A percentile compares a stretch with the other conserved stretches of the same genome.
phyloP scores from a whole-genome alignment of 2,113 vertebrate genomes.

The Clupea harengus region DNA sequence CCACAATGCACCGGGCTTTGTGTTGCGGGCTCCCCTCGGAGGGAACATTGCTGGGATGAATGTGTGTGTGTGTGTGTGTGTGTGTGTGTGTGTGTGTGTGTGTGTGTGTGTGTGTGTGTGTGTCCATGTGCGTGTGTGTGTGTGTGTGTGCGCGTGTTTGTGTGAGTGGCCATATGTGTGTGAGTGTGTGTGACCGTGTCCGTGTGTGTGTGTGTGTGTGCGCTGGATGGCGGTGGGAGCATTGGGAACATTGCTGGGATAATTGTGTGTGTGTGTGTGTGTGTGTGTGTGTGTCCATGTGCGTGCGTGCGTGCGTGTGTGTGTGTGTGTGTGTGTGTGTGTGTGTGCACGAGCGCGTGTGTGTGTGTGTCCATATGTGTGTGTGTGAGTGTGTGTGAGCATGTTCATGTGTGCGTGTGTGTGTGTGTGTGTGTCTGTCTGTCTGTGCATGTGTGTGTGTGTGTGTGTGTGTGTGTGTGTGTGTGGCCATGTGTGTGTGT shows the following conservation, averaged over 20 bases:
- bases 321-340: no score
- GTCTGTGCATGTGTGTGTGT: not conserved
- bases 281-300: not conserved
- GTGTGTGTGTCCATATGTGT: no score
- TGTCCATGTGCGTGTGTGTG: no score
- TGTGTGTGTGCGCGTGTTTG: no score
- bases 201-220: no score
- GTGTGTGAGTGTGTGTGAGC: not conserved
- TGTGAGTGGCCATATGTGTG: no score
- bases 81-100: no score
- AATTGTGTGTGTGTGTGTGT: not conserved
- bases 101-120: no score
- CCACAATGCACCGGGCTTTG: conserved; percentile 14
- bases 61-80: no score
- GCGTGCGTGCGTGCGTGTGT: not conserved
- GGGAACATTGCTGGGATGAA: not conserved
- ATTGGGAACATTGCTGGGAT: not conserved
- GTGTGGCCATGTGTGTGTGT: conserved; percentile 20
- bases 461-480: not conserved
- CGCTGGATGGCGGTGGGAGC: not conserved
- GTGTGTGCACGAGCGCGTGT: no score
- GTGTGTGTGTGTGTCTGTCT: not conserved
- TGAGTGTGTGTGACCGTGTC: no score
- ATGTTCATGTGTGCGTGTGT: not conserved
- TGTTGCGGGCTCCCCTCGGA: conserved; percentile 2